Percentiles rank a stretch among this genome's conserved stretches.
Conservation (phyloP, 1,140 invertebrate genomes). For the Aphidius gifuensis region DNA sequence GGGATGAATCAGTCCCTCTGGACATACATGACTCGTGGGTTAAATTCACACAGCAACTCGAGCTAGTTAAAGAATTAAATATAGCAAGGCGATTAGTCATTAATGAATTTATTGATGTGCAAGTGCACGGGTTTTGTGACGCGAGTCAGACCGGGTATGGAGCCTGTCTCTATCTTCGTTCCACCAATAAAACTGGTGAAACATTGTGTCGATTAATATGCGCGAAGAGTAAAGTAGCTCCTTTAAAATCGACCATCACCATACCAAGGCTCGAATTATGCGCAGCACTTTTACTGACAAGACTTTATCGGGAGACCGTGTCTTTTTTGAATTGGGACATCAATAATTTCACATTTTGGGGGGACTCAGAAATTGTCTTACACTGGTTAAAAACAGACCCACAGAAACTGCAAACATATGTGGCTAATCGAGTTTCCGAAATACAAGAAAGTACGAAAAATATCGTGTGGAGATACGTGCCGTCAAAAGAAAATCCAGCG, state of each 20-base stretch:
- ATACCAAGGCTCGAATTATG: conserved; percentile 32
- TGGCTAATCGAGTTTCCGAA: conserved; percentile 21
- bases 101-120: neutral
- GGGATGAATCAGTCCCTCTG: neutral
- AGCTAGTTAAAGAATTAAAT: conserved; percentile 18
- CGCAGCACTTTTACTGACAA: conserved; percentile 25
- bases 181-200: conserved; percentile 4
- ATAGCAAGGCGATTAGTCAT: conserved; percentile 21
- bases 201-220: conserved; percentile 11
- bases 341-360: conserved; percentile 22
- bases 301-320: conserved; percentile 7
- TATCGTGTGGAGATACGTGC: too few species aligned
- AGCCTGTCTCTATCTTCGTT: conserved; percentile 24
- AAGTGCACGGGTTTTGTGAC: conserved; percentile 35
- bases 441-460: too few species aligned
- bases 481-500: too few species aligned
- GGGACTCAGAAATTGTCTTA: conserved; percentile 30
- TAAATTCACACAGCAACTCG: conserved; percentile 21
- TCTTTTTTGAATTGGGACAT: neutral
- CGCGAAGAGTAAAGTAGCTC: conserved; percentile 32
- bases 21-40: conserved; percentile 25
- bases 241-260: conserved; percentile 37
- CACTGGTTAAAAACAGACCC: conserved; percentile 23
- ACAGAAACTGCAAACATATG: conserved; percentile 6
- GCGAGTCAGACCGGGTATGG: conserved; percentile 31